phyloP scores from a whole-genome alignment of 2,797 vertebrate species.

The Myripristis jacobus region DNA sequence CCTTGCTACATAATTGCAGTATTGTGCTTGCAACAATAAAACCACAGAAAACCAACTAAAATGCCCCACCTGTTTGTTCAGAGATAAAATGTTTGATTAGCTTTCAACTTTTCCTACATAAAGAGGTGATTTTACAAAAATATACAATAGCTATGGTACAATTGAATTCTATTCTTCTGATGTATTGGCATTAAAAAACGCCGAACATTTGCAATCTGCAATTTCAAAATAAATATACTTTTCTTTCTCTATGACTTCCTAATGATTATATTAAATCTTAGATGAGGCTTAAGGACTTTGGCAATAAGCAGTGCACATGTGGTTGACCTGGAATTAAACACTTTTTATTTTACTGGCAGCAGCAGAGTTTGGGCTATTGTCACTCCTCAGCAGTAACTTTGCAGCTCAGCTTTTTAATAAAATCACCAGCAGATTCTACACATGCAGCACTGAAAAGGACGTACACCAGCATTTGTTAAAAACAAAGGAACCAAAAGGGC shows the following conservation, averaged over 20 bases:
- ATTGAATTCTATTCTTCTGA: constrained; percentile 60
- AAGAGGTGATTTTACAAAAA: constrained; percentile 68
- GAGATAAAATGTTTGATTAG: constrained; percentile 54
- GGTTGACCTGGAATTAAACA: constrained; percentile 28
- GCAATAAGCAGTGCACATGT: constrained; percentile 65
- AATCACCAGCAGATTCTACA: constrained; percentile 23
- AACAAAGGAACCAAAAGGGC: constrained; percentile 12
- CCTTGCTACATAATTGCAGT: constrained; percentile 58
- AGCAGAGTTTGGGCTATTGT: constrained; percentile 11
- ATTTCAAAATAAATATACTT: constrained; percentile 80
- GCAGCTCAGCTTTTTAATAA: neutral
- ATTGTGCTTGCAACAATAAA: constrained; percentile 62
- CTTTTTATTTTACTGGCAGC: constrained; percentile 13
- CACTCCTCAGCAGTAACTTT: neutral
- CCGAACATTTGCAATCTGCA: constrained; percentile 43
- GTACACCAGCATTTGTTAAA: neutral
- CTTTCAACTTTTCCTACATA: constrained; percentile 33
- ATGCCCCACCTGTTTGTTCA: constrained; percentile 56
- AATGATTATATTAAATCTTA: constrained; percentile 66
- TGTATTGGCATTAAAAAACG: constrained; percentile 70
- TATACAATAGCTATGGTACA: constrained; percentile 71
- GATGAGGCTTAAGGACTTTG: constrained; percentile 73
- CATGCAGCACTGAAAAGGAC: constrained; percentile 1
- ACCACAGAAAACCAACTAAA: constrained; percentile 57
- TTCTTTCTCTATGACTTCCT: constrained; percentile 46